Evolutionary conservation across 2,797 vertebrate genomes (phyloP), one percentile per base, ranked within the genome.

Genomic region (Spondyliosoma cantharus): DNA sequence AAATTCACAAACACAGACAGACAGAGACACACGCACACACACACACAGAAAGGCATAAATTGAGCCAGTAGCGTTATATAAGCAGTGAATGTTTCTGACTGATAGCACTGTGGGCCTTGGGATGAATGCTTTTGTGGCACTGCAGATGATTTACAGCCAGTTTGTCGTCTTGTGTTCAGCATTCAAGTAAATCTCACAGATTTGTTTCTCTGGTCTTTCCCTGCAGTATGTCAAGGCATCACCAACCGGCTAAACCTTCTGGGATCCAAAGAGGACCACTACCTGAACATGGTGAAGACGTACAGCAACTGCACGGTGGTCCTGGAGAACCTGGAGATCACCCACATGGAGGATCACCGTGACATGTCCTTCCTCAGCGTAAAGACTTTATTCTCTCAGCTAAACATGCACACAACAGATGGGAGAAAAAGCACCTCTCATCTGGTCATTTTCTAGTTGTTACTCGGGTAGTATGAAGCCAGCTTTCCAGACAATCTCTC

Each of bases 221-320:
- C 37, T 80, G 9, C 93, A 99, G 98, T 97, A 63, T 99, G 98
- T 87, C 96, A 97, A 90, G 97, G 98, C 50, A 92, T 92, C 66
- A 96, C 92, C 79, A 99, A 98, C 91, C 93, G 87, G 78, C 91
- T 99, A 61, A 95, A 96, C 0, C 95, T 97, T 3, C 71, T 99
- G 84, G 96, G 95, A 19, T 92, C 94, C 3, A 93, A 87, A 66
- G 96, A 97, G 1, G 95, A 97, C 77, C 98, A 99, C 91, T 99
- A 97, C 82, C 90, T 92, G 82, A 97, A 95, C 88, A 93, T 98
- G 78, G 95, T 96, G 85, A 96, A 95, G 90, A 97, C 97, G 91
- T 98, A 98, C 92, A 97, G 96, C 87, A 98, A 96, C 91, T 99
- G 98, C 16, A 97, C 97, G 2, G 95, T 99, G 78, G 93, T 99